A percentile compares a stretch with the other conserved stretches of the same genome.
Conservation (phyloP, 2,113 vertebrate genomes). For the Poeciliopsis retropinna region DNA sequence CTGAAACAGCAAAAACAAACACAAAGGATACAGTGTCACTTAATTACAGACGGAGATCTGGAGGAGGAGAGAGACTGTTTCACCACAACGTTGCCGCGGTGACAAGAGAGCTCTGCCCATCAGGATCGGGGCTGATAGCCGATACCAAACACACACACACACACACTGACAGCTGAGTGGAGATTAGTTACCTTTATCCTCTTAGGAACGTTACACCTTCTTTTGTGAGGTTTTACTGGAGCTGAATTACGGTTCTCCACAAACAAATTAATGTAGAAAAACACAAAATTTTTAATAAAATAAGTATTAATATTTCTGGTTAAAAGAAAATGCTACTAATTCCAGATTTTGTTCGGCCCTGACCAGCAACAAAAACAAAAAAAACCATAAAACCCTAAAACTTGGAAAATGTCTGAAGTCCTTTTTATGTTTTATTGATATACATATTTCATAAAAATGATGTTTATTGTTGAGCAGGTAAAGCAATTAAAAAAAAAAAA, state of each 20-base stretch:
- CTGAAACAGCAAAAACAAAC: constrained; percentile 31
- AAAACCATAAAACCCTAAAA: too few species aligned
- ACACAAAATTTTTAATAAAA: too few species aligned
- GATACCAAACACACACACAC: constrained; percentile 32
- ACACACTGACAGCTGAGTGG: not conserved
- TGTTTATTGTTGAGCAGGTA: too few species aligned
- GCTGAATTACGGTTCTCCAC: not conserved
- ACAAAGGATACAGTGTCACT: constrained; percentile 57
- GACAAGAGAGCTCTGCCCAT: constrained; percentile 53
- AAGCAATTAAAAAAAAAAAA: too few species aligned
- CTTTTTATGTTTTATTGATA: too few species aligned
- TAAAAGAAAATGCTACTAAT: too few species aligned
- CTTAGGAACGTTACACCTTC: constrained; percentile 26
- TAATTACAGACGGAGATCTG: constrained; percentile 53
- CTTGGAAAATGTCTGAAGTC: too few species aligned
- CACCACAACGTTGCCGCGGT: constrained; percentile 40
- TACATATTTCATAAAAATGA: too few species aligned
- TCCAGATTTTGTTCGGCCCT: too few species aligned
- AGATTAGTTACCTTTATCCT: constrained; percentile 38
- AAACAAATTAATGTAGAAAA: not conserved
- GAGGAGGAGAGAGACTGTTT: constrained; percentile 21
- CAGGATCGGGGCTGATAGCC: constrained; percentile 38
- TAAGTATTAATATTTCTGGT: too few species aligned
- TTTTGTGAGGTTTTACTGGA: constrained; percentile 4
- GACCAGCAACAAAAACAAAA: too few species aligned